Evolutionary conservation across 2,888 invertebrate species (phyloP).

Genomic region (Patella pellucida): DNA sequence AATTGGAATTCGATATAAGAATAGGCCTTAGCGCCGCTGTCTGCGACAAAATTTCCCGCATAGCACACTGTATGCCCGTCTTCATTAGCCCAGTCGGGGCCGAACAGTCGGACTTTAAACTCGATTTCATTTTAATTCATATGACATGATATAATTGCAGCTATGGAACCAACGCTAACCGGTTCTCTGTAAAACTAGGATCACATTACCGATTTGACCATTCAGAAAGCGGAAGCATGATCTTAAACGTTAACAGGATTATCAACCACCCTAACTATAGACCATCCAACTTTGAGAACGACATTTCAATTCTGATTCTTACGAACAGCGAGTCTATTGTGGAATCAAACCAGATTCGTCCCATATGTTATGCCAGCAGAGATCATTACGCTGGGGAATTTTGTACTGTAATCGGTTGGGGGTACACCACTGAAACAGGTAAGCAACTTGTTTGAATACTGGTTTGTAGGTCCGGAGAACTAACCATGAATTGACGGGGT

Average conservation of each 20-base stretch:
- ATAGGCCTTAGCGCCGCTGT: too few species aligned
- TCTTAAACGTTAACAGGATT: not conserved
- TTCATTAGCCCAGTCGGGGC: too few species aligned
- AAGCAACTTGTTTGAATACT: not conserved
- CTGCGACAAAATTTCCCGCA: too few species aligned
- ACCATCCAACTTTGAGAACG: conserved; percentile 32
- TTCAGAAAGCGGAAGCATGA: not conserved
- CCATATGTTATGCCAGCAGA: conserved; percentile 26
- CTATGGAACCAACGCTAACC: not conserved
- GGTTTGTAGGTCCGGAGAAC: not conserved
- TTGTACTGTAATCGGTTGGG: conserved; percentile 32
- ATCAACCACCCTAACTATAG: conserved; percentile 30
- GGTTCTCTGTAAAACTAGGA: not conserved
- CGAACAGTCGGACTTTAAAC: too few species aligned
- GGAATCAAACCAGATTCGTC: conserved; percentile 15
- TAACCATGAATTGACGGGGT: too few species aligned
- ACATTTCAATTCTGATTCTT: conserved; percentile 39
- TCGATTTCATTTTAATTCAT: too few species aligned
- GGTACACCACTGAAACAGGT: conserved; percentile 16
- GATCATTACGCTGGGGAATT: conserved; percentile 24
- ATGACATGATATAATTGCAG: not conserved
- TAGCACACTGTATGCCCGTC: too few species aligned
- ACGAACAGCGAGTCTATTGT: conserved; percentile 15
- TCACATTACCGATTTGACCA: not conserved
- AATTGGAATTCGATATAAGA: too few species aligned